Evolutionary conservation across 1,140 invertebrate genomes (phyloP), one percentile per base, ranked within the genome.

Genomic region (Cryptotermes secundus): DNA sequence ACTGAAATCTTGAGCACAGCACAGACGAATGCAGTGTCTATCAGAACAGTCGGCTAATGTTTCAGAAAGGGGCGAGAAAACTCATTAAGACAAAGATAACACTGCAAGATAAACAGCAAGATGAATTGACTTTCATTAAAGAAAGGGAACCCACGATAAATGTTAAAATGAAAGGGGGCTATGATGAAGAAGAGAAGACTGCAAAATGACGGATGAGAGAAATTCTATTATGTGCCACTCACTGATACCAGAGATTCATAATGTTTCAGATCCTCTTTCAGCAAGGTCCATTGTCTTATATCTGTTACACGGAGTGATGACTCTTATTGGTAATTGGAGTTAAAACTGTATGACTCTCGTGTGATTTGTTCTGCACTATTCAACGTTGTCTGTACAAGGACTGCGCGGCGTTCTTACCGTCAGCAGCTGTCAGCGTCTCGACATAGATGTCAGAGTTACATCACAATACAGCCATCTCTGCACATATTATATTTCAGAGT

Each of bases 91-190:
- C 59, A 72, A 72, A 72, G 59, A 72, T 72, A 72, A 72, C 59
- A 72, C 59, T 72, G 59, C 1, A 72, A 72, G 59, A 72, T 72
- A 72, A 72, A 72, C 59, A 72, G 31, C 26, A 72, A 72, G 59
- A 72, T 72, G 59, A 72, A 72, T 72, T 72, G 59, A 72, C 59
- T 72, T 72, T 72, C 59, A 72, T 72, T 72, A 72, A 72, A 72
- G 59, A 72, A 72, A 72, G 59, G 59, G 59, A 72, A 26, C 26
- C n/a, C 26, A 72, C 59, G 59, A 72, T 72, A 72, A 72, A 72
- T 72, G 59, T n/a, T 72, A 72, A 72, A 72, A 72, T 72, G 59
- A 72, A 72, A 31, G n/a, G 59, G 59, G 59, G 26, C 0, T 42
- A 59, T 6, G 59, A 72, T n/a, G 59, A n/a, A 72, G 59, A 59